Percentiles rank a stretch among this genome's conserved stretches.
phyloP scores from a whole-genome alignment of 2,113 vertebrate species.

The Zapus hudsonius region DNA sequence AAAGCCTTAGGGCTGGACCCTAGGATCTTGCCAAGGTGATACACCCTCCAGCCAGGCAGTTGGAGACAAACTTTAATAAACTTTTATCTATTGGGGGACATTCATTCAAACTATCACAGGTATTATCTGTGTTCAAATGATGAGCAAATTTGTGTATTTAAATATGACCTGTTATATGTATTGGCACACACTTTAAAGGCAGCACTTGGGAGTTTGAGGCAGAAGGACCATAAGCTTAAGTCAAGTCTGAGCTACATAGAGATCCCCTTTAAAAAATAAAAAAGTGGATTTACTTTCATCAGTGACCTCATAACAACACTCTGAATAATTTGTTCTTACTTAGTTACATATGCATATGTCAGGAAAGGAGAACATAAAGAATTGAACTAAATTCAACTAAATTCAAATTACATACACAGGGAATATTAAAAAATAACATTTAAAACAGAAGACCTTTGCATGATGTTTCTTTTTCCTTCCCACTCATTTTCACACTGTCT shows the following conservation, averaged over 20 bases:
- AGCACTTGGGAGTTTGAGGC: no score
- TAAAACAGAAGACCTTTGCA: slow-evolving; percentile 53
- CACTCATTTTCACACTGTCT: slow-evolving; percentile 41
- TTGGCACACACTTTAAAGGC: neutral
- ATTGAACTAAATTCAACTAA: neutral
- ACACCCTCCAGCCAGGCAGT: no score
- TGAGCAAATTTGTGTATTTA: neutral
- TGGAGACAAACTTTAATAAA: no score
- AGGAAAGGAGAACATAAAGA: neutral
- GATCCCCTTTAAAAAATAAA: neutral
- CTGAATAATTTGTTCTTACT: neutral
- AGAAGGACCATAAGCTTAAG: neutral
- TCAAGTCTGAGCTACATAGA: no score
- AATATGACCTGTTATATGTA: neutral
- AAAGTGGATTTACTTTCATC: slow-evolving; percentile 15
- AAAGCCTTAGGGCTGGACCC: no score
- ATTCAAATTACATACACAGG: neutral
- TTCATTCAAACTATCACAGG: no score
- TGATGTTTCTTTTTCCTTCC: neutral
- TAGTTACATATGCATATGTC: neutral
- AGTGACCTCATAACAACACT: neutral
- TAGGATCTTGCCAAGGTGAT: no score
- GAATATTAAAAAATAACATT: neutral
- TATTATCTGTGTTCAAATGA: slow-evolving; percentile 2
- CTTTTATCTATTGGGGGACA: no score